Conservation (phyloP, 2,888 invertebrate species). For the Allacma fusca region DNA sequence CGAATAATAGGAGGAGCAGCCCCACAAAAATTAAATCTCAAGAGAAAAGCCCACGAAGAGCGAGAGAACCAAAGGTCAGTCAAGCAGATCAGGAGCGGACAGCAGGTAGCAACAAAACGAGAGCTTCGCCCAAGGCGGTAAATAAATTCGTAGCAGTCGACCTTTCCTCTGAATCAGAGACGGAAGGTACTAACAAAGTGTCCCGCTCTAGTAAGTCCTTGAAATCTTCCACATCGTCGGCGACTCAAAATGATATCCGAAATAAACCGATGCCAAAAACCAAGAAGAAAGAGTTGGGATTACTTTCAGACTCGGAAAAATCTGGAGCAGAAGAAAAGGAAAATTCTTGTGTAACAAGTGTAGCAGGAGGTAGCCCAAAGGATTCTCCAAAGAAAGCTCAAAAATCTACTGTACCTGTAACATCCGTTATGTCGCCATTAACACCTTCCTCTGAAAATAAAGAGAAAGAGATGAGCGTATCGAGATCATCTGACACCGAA, state of each 20-base stretch:
- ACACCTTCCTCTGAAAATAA: constrained; percentile 57
- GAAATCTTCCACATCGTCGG: background rate
- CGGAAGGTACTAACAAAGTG: constrained; percentile 27
- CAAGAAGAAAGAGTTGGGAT: constrained; percentile 58
- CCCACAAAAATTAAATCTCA: constrained; percentile 48
- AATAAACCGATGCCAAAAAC: constrained; percentile 67
- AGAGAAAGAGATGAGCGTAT: constrained; percentile 40
- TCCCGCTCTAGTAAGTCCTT: constrained; percentile 1
- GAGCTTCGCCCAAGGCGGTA: constrained; percentile 59
- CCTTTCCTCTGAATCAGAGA: constrained; percentile 58
- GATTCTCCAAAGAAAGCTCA: constrained; percentile 49
- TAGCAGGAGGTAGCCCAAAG: constrained; percentile 30
- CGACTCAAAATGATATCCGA: constrained; percentile 9
- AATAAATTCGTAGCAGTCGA: constrained; percentile 21
- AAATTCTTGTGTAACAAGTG: constrained; percentile 49
- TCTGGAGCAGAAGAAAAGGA: constrained; percentile 59
- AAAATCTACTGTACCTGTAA: constrained; percentile 49
- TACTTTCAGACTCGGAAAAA: constrained; percentile 59
- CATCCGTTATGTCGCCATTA: constrained; percentile 55
- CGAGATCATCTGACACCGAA: constrained; percentile 47
- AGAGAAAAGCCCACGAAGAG: constrained; percentile 60
- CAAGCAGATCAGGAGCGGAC: constrained; percentile 48
- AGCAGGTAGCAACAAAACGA: constrained; percentile 46
- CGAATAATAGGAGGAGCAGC: constrained; percentile 33
- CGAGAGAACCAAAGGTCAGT: constrained; percentile 59